Evolutionary conservation across 2,888 invertebrate species (phyloP), one percentile per base, ranked within the genome.

Genomic region (Polydrusus pterygomalis): DNA sequence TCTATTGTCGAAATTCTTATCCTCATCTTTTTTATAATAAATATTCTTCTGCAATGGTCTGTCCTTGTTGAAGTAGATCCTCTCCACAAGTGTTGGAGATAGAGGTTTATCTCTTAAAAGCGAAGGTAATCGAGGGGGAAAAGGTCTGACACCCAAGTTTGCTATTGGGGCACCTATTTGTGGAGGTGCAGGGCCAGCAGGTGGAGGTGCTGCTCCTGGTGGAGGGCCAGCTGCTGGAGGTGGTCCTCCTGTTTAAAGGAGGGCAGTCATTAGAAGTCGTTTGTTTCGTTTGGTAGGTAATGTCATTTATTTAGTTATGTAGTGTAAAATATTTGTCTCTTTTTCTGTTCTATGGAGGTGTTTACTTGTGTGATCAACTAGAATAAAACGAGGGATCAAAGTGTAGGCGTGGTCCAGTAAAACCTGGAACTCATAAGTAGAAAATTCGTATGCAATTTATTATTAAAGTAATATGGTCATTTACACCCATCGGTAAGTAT

Each of bases 61-160:
- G 11, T 65, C 70, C 49, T 54, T 65, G 25, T 74, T 68, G 47
- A 70, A 77, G 20, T 77, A 77, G 20, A 77, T 68, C 13, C 74
- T 63, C 70, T 77, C 77, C 11, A 77, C 69, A 13, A 74, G 62
- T n/a, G 65, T 20, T 8, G 77, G 77, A n/a, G 51, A 38, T 38
- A 65, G 6, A 13, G 74, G 74, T 15, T 58, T 56, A 15, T 60
- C 45, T 13, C 56, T 18, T 13, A 68, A 15, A n/a, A 60, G 74
- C n/a, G 45, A 18, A 13, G 74, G 68, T 51, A 58, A 11, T 38
- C 45, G 43, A 34, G 30, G 43, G 9, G 70, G 64, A 1, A 45
- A 30, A 10, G 43, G 45, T 25, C 45, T 58, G 11, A 25, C 43
- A 11, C 49, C 38, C 18, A 56, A 20, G 30, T 56, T 67, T 2